phyloP scores from a whole-genome alignment of 1,140 invertebrate species.

The Apis dorsata region DNA sequence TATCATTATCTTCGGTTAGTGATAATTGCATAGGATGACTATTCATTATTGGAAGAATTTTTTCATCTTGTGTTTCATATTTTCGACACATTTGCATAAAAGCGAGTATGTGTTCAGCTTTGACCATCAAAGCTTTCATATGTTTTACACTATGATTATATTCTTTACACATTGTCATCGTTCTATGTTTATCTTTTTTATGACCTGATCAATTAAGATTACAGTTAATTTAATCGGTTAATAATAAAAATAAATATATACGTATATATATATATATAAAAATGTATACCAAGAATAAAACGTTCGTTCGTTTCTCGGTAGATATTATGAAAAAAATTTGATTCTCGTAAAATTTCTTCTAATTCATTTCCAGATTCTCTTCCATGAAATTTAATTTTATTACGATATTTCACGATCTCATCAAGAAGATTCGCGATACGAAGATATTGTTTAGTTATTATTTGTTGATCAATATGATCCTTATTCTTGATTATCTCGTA shows the following conservation, averaged over 20 bases:
- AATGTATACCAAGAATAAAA: conserved; percentile 56
- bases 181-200: conserved; percentile 59
- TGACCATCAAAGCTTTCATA: conserved; percentile 21
- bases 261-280: too few species aligned
- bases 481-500: conserved; percentile 67
- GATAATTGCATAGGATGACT: background rate
- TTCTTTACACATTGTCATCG: conserved; percentile 57
- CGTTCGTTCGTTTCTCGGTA: conserved; percentile 60
- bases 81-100: conserved; percentile 69
- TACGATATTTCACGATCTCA: conserved; percentile 62
- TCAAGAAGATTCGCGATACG: conserved; percentile 60
- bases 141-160: conserved; percentile 54
- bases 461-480: conserved; percentile 63
- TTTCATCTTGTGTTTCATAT: conserved; percentile 70
- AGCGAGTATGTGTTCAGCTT: conserved; percentile 41
- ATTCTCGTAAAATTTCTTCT: conserved; percentile 58
- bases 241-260: background rate
- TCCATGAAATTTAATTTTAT: conserved; percentile 62
- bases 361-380: conserved; percentile 41
- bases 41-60: conserved; percentile 53
- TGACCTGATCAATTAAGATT: background rate
- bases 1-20: background rate
- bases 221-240: background rate
- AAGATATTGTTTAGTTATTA: conserved; percentile 64
- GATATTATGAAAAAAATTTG: conserved; percentile 57